Base-by-base conservation (phyloP, 2,888 invertebrate species). In the Erpobdella octoculata region DNA sequence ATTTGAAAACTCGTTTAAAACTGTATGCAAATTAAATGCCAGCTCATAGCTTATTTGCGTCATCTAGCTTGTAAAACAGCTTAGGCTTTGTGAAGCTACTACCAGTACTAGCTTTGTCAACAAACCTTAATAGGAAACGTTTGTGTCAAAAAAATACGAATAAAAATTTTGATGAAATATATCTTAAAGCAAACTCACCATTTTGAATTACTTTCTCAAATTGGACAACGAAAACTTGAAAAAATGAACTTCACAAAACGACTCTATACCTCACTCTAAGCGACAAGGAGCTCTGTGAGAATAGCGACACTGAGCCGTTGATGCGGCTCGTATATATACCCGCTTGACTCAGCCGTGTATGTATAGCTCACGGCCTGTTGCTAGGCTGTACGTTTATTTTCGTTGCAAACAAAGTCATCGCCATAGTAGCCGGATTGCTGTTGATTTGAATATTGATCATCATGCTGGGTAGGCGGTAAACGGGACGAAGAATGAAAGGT, bases 181-280 rank as follows among this genome's bases (percentile, higher is more conserved):
- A n/a, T n/a, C n/a, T n/a, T n/a, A n/a, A n/a, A 61, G 36, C 62
- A 9, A 15, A 21, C 70, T 59, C 21, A 70, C 70, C 70, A 70
- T 70, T 62, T 70, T 70, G 41, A 62, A 36, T 8, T 53, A 33
- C 18, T 61, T 65, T 65, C 38, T 65, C 28, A n/a, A 25, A 2
- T 66, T 59, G n/a, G n/a, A n/a, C n/a, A n/a, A n/a, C n/a, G n/a
- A n/a, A 12, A 28, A 41, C 46, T 67, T 67, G 31, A n/a, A 31
- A 67, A 41, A 33, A 35, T 0, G 65, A 65, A 2, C 21, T 2
- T 35, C 25, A n/a, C 35, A 31, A 36, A 18, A n/a, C 3, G 38
- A 36, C 21, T 37, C 35, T 65, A 12, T 36, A 65, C 18, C 33
- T 37, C 25, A 65, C 33, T 35, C 33, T 37, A 25, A 35, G 35